Evolutionary conservation across 2,113 vertebrate genomes (phyloP), one percentile per base, ranked within the genome.

Genomic region (Rynchops niger): DNA sequence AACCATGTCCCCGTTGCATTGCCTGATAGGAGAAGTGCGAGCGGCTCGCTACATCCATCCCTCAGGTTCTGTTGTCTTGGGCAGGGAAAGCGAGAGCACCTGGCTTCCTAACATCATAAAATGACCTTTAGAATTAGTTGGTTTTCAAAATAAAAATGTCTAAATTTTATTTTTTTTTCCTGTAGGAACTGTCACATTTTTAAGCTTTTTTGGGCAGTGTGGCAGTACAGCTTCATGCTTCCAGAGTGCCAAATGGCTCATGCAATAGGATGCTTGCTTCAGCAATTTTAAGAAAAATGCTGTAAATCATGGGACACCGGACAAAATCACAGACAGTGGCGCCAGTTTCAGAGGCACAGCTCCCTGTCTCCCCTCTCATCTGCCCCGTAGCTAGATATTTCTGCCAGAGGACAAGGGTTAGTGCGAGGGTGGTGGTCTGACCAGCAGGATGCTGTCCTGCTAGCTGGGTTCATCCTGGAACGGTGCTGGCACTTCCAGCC

Each of bases 11-110:
- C 45, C 42, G 70, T 32, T 70, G 72, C n/a, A 26, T 13, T 26
- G 11, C 1, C 42, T 0, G 4, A 15, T 1, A 1, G 9, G 70
- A 85, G 47, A 66, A 5, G 17, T 30, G 25, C 3, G 12, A 74
- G 56, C 0, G 1, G 30, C 42, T 70, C 15, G 61, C 67, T 23
- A 69, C 29, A 29, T 59, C 38, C 17, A 5, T 61, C 58, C 38
- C 40, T 86, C 8, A 11, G 50, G 36, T 74, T 74, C n/a, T 93
- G 3, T 42, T 86, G 53, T 40, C 50, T 70, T 36, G 32, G 65
- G 17, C 22, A 47, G 55, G 38, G 36, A 50, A 63, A 87, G 23
- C 1, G 6, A 47, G 65, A 89, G 42, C 38, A 12, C 23, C 42
- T 67, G 29, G 17, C 61, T 91, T 59, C 88, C 32, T 76, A 32